Evolutionary conservation across 2,113 vertebrate species (phyloP).

Genomic region (Entomyzon cyanotis): DNA sequence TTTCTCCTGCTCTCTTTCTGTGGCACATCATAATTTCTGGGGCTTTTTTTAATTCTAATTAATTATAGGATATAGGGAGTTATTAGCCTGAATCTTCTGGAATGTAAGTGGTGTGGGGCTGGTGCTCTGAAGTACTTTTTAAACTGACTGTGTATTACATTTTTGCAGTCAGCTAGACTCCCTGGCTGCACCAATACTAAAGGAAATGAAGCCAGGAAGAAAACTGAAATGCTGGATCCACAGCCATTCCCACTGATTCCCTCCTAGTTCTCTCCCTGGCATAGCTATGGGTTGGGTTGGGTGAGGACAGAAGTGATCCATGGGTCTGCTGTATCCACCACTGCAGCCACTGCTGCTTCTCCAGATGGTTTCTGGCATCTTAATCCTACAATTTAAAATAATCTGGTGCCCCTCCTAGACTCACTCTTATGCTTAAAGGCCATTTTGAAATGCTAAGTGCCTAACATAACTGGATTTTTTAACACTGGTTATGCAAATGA

Average conservation of each 20-base stretch:
- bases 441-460: background rate
- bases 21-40: background rate
- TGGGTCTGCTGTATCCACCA: background rate
- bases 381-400: background rate
- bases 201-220: background rate
- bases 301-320: background rate
- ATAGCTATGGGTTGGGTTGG: no score
- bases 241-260: background rate
- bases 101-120: background rate
- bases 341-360: background rate
- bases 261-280: fast-evolving
- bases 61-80: background rate
- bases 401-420: background rate
- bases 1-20: slow-evolving; percentile 20
- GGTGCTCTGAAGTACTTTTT: background rate
- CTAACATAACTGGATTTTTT: background rate
- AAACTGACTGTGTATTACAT: background rate
- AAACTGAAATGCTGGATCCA: background rate
- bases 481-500: background rate
- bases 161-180: background rate
- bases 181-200: background rate
- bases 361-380: background rate
- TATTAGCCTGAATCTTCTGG: background rate
- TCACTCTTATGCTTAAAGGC: background rate
- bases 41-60: background rate